Percentiles rank a stretch among this genome's conserved stretches.
These are phyloP conservation scores for Gymnarchus niloticus DNA, from an alignment of 2,113 vertebrate species.

Conservation along the genomic window DNA sequence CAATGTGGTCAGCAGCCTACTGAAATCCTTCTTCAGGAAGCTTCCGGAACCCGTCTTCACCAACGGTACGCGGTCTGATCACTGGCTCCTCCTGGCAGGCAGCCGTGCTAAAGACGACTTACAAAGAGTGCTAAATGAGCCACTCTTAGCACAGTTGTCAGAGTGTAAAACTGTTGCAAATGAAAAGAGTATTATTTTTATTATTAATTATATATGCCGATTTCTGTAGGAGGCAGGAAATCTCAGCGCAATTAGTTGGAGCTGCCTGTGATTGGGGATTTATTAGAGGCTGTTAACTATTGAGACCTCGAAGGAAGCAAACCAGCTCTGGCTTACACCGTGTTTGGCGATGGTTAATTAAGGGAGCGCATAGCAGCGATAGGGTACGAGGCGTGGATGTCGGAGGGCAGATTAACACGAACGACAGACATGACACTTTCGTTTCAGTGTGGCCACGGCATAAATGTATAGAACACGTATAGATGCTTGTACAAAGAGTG, in stretches of 20 bases:
- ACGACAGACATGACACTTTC: too few relatives aligned
- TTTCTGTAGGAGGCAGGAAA: neutral
- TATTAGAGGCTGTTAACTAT: neutral
- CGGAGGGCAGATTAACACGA: too few relatives aligned
- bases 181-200: neutral
- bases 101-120: neutral
- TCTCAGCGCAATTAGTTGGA: neutral
- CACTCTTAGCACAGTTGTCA: neutral
- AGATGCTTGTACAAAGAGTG: neutral
- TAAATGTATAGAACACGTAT: too few relatives aligned
- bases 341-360: neutral
- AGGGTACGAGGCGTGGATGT: too few relatives aligned
- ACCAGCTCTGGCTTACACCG: too few relatives aligned
- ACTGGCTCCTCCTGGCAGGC: neutral
- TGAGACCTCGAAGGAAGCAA: too few relatives aligned
- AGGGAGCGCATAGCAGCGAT: neutral
- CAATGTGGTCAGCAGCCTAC: conserved; percentile 92
- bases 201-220: neutral
- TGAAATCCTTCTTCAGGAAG: conserved; percentile 96
- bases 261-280: neutral
- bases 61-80: conserved; percentile 69
- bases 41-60: conserved; percentile 95
- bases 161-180: neutral
- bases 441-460: neutral
- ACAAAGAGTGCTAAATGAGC: neutral